Percentiles rank a stretch among this genome's conserved stretches.
Conservation (phyloP, 1,140 invertebrate species). For the Pseudomyrmex pallidus region DNA sequence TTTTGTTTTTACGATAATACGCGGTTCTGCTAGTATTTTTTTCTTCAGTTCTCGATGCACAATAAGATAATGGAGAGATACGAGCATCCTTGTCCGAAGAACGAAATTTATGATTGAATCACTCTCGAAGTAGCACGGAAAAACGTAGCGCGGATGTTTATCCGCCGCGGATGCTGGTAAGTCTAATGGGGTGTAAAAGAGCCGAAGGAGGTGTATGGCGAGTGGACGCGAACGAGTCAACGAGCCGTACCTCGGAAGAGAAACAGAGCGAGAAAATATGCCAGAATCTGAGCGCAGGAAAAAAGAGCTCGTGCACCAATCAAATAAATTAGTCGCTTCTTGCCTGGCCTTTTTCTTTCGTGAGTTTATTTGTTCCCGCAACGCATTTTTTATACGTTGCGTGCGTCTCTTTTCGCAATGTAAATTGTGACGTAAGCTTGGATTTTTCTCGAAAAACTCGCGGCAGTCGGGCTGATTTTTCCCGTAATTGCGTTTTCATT, state of each 20-base stretch:
- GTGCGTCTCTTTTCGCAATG: constrained; percentile 24
- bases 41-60: constrained; percentile 30
- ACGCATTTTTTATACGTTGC: constrained; percentile 25
- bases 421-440: constrained; percentile 19
- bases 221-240: constrained; percentile 57
- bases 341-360: neutral
- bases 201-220: constrained; percentile 53
- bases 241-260: constrained; percentile 62
- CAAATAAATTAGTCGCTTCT: constrained; percentile 55
- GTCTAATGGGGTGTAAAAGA: constrained; percentile 70
- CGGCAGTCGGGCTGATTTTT: constrained; percentile 25
- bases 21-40: neutral
- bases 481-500: constrained; percentile 22
- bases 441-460: neutral
- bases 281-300: constrained; percentile 2
- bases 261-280: constrained; percentile 63
- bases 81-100: constrained; percentile 27
- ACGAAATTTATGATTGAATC: constrained; percentile 59
- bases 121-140: constrained; percentile 26
- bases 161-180: constrained; percentile 55
- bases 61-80: constrained; percentile 38
- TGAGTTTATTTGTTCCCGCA: constrained; percentile 9
- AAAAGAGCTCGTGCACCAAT: constrained; percentile 34
- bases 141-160: constrained; percentile 25
- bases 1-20: constrained; percentile 21